Percentiles rank a stretch among this genome's conserved stretches.
phyloP scores from a whole-genome alignment of 2,888 invertebrate genomes.

The Ptilodon capucinus region DNA sequence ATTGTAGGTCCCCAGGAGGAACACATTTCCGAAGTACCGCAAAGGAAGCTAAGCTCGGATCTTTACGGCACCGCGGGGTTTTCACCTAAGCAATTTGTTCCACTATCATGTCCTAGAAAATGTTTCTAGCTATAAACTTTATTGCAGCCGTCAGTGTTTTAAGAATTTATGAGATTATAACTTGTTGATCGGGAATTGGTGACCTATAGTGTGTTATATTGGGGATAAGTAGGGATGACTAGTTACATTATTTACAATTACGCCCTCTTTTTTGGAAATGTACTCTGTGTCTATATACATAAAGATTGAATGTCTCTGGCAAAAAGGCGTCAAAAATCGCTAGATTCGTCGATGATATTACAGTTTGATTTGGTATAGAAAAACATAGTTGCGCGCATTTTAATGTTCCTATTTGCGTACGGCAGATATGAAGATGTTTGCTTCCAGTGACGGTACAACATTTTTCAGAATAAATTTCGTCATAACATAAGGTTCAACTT shows the following conservation, averaged over 20 bases:
- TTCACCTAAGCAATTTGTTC: conserved; percentile 59
- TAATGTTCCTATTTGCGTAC: too few relatives aligned
- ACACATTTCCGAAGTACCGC: conserved; percentile 52
- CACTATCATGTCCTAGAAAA: conserved; percentile 49
- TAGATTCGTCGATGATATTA: too few relatives aligned
- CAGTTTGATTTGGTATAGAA: too few relatives aligned
- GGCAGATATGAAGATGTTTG: neutral
- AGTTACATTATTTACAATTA: too few relatives aligned
- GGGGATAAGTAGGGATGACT: too few relatives aligned
- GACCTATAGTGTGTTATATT: conserved; percentile 38
- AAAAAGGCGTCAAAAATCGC: too few relatives aligned
- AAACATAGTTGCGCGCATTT: too few relatives aligned
- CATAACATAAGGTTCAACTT: neutral
- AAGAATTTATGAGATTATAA: conserved; percentile 41
- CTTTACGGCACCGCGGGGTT: conserved; percentile 62
- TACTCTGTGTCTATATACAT: too few relatives aligned
- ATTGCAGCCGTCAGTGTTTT: conserved; percentile 40
- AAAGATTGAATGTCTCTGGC: too few relatives aligned
- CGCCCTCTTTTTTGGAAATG: too few relatives aligned
- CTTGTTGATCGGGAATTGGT: conserved; percentile 35
- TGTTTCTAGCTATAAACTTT: conserved; percentile 45
- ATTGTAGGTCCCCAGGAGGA: conserved; percentile 40
- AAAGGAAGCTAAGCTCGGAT: conserved; percentile 52
- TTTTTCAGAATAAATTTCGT: neutral
- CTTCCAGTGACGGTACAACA: neutral